Evolutionary conservation across 64 coral and sea anemone species (phyloP), one percentile per base, ranked within the genome.

Genomic region (Dendrophyllia cribrosa): DNA sequence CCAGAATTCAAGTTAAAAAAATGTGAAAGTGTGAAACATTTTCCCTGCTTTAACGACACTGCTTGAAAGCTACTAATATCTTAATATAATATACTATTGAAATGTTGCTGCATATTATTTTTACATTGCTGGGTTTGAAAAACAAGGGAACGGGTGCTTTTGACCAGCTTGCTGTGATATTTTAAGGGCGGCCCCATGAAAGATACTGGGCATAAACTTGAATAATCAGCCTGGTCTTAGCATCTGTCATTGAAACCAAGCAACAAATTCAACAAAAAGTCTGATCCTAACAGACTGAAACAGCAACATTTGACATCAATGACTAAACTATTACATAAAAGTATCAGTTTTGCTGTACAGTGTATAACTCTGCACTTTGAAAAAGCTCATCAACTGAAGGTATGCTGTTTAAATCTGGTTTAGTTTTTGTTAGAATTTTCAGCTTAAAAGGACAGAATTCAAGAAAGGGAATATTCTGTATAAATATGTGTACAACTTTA

Each of bases 211-310:
- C 63, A 90, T 75, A 79, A 90, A 90, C 76, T 82, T 90, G 10
- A 90, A 90, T 81, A 90, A 90, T 90, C 88, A 66, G 75, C 88
- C 88, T 90, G 88, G 88, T 81, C 88, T 90, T 90, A 90, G 88
- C 88, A 90, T 90, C 88, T 81, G 88, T 90, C 66, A 90, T 90
- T 90, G 75, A 90, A 90, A 90, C 88, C 88, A 90, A 90, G 76
- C 88, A 90, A 76, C 20, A 90, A 90, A 90, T 90, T 90, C 88
- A 90, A 90, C 83, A 86, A 70, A 86, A 86, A 53, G 51, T 53
- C 72, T 76, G 74, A 47, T 76, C 74, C 45, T 76, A 76, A 76
- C 74, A 46, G 74, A 76, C 43, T 76, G 74, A 76, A 76, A 76
- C 43, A 44, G 74, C 74, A 76, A 46, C 74, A 76, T 76, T 76